These are phyloP conservation scores for Phlogophora meticulosa DNA, from an alignment of 2,888 invertebrate genomes.

Conservation along the genomic window DNA sequence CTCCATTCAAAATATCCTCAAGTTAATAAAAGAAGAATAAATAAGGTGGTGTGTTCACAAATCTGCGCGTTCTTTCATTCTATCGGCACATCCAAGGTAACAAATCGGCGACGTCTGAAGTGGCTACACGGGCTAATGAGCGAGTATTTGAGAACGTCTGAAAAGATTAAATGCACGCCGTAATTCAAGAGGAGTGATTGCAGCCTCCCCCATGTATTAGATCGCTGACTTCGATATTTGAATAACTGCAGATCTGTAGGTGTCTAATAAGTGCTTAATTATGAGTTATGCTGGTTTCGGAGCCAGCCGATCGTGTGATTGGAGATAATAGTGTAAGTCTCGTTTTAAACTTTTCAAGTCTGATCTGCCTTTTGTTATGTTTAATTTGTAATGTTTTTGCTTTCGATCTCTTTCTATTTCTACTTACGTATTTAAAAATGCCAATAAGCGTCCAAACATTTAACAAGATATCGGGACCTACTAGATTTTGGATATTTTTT, in stretches of 20 bases:
- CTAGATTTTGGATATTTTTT: too few relatives aligned
- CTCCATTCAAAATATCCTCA: slow-evolving; percentile 27
- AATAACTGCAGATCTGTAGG: slow-evolving; percentile 57
- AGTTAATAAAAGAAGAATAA: slow-evolving; percentile 52
- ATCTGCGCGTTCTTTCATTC: slow-evolving; percentile 82
- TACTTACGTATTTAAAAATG: not conserved
- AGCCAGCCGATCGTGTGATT: slow-evolving; percentile 37
- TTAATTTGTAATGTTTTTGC: slow-evolving; percentile 2
- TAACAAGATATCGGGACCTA: too few relatives aligned
- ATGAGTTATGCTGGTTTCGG: slow-evolving; percentile 44
- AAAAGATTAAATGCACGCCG: slow-evolving; percentile 87
- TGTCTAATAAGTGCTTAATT: slow-evolving; percentile 61
- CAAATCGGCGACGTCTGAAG: slow-evolving; percentile 88
- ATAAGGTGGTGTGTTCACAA: slow-evolving; percentile 67
- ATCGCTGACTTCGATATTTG: slow-evolving; percentile 74
- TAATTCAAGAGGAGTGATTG: slow-evolving; percentile 82
- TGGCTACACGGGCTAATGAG: slow-evolving; percentile 89
- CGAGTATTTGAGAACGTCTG: slow-evolving; percentile 86
- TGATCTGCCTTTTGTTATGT: slow-evolving; percentile 7
- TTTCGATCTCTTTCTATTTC: not conserved
- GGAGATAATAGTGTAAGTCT: slow-evolving; percentile 26
- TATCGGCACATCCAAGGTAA: slow-evolving; percentile 85
- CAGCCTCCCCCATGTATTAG: slow-evolving; percentile 69
- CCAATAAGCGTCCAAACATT: too few relatives aligned
- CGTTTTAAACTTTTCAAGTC: slow-evolving; percentile 14